Percentiles rank a stretch among this genome's conserved stretches.
phyloP scores from a whole-genome alignment of 2,888 invertebrate genomes.

The Drosophila helvetica region DNA sequence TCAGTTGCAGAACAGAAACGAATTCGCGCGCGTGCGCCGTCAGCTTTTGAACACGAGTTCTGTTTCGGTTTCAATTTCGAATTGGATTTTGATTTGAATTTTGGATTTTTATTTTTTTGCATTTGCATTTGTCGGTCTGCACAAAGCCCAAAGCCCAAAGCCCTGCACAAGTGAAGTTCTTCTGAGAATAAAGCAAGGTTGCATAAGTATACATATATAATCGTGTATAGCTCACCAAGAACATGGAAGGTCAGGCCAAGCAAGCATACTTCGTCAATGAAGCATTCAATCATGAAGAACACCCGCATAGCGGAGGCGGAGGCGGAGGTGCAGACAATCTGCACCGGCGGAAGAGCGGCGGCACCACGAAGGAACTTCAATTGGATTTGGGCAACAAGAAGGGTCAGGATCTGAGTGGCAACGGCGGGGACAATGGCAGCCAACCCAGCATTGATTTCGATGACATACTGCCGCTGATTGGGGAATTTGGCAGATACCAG shows the following conservation, averaged over 20 bases:
- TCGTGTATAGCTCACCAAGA: constrained; percentile 28
- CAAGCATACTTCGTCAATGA: constrained; percentile 78
- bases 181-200: constrained; percentile 54
- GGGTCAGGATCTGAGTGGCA: constrained; percentile 31
- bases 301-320: constrained; percentile 16
- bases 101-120: constrained; percentile 18
- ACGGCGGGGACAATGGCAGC: constrained; percentile 12
- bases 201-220: constrained; percentile 51
- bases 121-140: not conserved
- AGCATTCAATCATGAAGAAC: constrained; percentile 69
- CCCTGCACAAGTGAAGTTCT: constrained; percentile 58
- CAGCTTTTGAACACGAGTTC: constrained; percentile 11
- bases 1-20: constrained; percentile 76
- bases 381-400: constrained; percentile 58
- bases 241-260: constrained; percentile 72
- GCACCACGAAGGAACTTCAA: constrained; percentile 72
- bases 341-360: constrained; percentile 79
- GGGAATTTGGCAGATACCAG: constrained; percentile 94
- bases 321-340: constrained; percentile 57
- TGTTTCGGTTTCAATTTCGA: constrained; percentile 23
- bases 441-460: constrained; percentile 88
- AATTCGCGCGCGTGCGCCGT: constrained; percentile 70
- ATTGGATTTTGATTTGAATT: constrained; percentile 28
- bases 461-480: constrained; percentile 91
- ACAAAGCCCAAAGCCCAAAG: not conserved